phyloP scores from a whole-genome alignment of 1,140 invertebrate species.

The Gryllus bimaculatus region DNA sequence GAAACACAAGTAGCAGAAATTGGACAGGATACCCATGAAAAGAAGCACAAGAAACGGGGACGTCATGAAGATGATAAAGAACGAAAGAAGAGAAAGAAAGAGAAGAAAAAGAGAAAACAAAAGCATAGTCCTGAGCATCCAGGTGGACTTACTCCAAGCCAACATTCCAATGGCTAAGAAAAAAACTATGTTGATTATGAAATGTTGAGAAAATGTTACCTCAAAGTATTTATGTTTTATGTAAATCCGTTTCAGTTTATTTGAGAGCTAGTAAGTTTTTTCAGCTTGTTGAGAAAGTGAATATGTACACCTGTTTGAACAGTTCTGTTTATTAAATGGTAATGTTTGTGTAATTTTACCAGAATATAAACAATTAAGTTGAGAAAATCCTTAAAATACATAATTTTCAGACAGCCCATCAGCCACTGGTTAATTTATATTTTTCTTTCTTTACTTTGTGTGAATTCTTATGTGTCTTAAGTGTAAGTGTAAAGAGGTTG shows the following conservation, averaged over 20 bases:
- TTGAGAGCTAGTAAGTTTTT: too few species aligned
- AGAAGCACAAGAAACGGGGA: constrained; percentile 94
- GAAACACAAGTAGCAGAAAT: constrained; percentile 54
- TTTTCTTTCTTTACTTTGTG: too few species aligned
- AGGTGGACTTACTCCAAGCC: constrained; percentile 56
- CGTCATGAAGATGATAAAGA: constrained; percentile 90
- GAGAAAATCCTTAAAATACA: too few species aligned
- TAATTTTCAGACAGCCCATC: too few species aligned
- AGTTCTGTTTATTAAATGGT: too few species aligned
- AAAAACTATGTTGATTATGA: constrained; percentile 1
- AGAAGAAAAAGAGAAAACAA: constrained; percentile 90
- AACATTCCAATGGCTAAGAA: constrained; percentile 51
- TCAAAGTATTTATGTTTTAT: not conserved
- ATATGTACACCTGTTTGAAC: too few species aligned
- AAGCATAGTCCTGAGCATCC: constrained; percentile 85
- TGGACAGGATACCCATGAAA: constrained; percentile 76
- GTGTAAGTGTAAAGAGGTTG: too few species aligned
- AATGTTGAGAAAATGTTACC: not conserved
- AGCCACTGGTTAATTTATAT: too few species aligned
- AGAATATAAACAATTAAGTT: too few species aligned
- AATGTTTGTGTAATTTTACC: too few species aligned
- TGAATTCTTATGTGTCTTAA: too few species aligned
- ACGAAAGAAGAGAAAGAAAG: constrained; percentile 88
- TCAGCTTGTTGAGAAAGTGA: too few species aligned
- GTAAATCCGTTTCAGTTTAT: not conserved